Evolutionary conservation across 1,140 invertebrate genomes (phyloP), one percentile per base, ranked within the genome.

Genomic region (Drosophila willistoni): DNA sequence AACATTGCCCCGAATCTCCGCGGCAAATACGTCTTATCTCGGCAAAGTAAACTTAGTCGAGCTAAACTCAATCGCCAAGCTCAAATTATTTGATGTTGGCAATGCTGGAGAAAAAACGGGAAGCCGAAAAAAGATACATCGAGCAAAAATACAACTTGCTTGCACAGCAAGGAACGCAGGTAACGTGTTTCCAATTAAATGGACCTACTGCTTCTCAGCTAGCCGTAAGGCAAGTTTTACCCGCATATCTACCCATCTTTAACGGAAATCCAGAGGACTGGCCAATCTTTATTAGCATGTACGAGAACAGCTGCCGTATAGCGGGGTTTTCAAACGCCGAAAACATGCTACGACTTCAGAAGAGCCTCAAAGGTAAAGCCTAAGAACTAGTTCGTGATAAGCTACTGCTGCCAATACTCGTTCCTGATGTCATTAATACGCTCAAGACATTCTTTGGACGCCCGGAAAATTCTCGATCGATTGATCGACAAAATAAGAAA

Each of bases 311-410:
- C 14, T 33, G 4, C 34, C 7, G 13, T n/a, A n/a, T 47, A 29
- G 41, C 61, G n/a, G 41, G 22, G 10, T 47, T 44, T 17, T 63
- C 41, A 14, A 44, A 47, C 9, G 41, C 9, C 1, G 29, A 63
- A 47, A 44, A 63, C 19, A 63, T 51, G 41, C 61, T 47, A 14
- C 42, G 42, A n/a, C 61, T 47, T 12, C 61, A 63, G n/a, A 63
- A 63, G 13, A 44, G n/a, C 5, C 42, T 51, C 39, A 63, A 63
- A 17, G 7, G 10, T 25, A 33, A 63, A 63, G 22, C 42, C 1
- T 44, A 47, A 10, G 41, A 47, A 19, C 7, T 47, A 42, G 42
- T 47, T 14, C 19, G 41, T 3, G 41, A 47, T 12, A 63, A 63
- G n/a, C 13, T 63, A 2, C n/a, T 63, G n/a, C 19, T 44, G 7